Evolutionary conservation across 2,888 invertebrate genomes (phyloP).

Genomic region (Habroteleia sp.): DNA sequence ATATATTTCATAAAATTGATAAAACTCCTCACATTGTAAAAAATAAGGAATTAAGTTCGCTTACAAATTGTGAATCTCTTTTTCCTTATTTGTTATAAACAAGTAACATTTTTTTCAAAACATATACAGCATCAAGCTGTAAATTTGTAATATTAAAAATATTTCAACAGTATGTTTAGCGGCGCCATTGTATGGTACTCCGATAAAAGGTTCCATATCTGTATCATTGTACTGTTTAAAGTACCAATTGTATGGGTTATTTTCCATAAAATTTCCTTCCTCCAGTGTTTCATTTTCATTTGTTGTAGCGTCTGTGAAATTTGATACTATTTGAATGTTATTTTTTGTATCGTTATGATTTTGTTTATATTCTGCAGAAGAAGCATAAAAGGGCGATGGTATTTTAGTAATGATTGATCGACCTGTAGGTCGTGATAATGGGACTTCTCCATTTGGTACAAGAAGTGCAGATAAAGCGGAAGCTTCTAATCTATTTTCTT

Average conservation of each 20-base stretch:
- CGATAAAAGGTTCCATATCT: conserved; percentile 82
- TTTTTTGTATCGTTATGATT: conserved; percentile 56
- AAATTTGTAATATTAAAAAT: conserved; percentile 4
- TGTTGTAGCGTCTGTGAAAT: conserved; percentile 33
- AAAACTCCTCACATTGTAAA: background rate
- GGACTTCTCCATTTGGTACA: conserved; percentile 84
- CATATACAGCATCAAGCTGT: conserved; percentile 15
- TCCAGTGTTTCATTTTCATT: conserved; percentile 70
- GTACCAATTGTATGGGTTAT: conserved; percentile 89
- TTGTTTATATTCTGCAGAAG: conserved; percentile 54
- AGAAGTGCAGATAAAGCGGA: conserved; percentile 85
- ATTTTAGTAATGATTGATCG: conserved; percentile 85
- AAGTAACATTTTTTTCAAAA: conserved; percentile 4
- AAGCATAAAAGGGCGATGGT: conserved; percentile 77
- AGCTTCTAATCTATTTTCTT: conserved; percentile 77
- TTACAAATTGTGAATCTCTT: too few relatives aligned
- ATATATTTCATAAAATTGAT: background rate
- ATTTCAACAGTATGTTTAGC: background rate
- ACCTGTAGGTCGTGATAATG: conserved; percentile 81
- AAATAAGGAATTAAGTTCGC: too few relatives aligned
- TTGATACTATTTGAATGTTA: conserved; percentile 13
- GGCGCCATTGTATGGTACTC: conserved; percentile 69
- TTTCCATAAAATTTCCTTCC: conserved; percentile 82
- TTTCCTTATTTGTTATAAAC: background rate
- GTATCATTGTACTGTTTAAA: conserved; percentile 91